Base-by-base conservation (phyloP, 2,113 vertebrate species). In the Callocephalon fimbriatum region DNA sequence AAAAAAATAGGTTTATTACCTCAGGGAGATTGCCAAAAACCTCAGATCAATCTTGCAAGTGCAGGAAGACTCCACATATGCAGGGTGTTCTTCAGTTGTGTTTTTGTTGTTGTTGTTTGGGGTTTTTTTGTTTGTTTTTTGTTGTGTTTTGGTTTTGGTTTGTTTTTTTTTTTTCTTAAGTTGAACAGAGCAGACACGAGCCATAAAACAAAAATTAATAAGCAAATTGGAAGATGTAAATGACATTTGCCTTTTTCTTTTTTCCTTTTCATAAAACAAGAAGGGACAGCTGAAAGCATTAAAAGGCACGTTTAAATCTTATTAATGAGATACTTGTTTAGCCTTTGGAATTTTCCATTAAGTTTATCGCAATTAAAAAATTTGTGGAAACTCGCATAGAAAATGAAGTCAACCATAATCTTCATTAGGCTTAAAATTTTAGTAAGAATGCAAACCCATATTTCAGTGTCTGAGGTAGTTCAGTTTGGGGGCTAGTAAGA, bases 1-100 rank as follows among this genome's bases (percentile, higher is more conserved):
- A 10, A 37, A 37, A 71, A 40, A 81, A 75, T 15, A 2, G 1
- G 1, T 16, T 84, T 89, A 53, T 65, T 66, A 45, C 9, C 4
- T 50, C 35, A 83, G 12, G 47, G 8, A 71, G 4, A 50, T 4
- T 29, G 8, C 3, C 32, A 44, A 53, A 50, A 8, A 47, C 26
- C 11, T 85, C n/a, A 59, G 26, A 35, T 65, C 31, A 67, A 61
- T 51, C 74, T 4, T 67, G 42, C 70, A 92, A 85, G 71, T 56
- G 4, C 6, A 51, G 9, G 18, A 74, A 76, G 6, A 12, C 2
- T 87, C 3, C 18, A 38, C 1, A 26, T 31, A 32, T 29, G 4
- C 8, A 15, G 4, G 5, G 0, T 0, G 6, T 5, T 51, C 47
- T 26, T 38, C 2, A 2, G 50, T 32, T 12, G 1, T 56, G 20